These are phyloP conservation scores for Cherax quadricarinatus DNA, from an alignment of 1,140 invertebrate species.

Conservation along the genomic window DNA sequence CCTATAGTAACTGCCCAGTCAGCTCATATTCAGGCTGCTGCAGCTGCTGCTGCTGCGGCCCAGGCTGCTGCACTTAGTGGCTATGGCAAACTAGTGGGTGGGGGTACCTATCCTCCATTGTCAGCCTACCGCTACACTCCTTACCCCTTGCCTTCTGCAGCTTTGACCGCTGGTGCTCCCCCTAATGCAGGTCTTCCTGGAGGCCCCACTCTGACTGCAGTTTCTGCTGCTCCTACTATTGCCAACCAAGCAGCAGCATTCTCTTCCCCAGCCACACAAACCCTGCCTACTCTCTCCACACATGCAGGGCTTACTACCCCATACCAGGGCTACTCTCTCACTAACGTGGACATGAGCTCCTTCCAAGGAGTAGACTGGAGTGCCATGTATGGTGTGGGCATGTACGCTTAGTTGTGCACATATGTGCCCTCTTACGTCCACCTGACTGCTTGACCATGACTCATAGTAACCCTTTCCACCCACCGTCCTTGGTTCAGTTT, in stretches of 20 bases:
- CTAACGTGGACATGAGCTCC: conserved; percentile 92
- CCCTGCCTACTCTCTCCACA: conserved; percentile 64
- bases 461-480: conserved; percentile 24
- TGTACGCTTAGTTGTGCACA: conserved; percentile 84
- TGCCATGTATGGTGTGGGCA: conserved; percentile 92
- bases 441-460: background rate
- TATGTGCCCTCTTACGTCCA: conserved; percentile 26
- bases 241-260: conserved; percentile 79
- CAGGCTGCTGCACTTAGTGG: conserved; percentile 84
- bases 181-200: conserved; percentile 73
- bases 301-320: conserved; percentile 76
- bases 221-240: conserved; percentile 79
- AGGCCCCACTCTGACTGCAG: conserved; percentile 73
- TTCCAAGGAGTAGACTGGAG: conserved; percentile 94
- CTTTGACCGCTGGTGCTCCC: conserved; percentile 78
- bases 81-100: conserved; percentile 82
- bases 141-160: conserved; percentile 80
- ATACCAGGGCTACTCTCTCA: conserved; percentile 88
- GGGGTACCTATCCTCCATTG: conserved; percentile 71
- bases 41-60: conserved; percentile 81
- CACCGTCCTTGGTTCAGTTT: conserved; percentile 37
- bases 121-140: conserved; percentile 81
- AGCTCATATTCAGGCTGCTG: conserved; percentile 78
- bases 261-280: conserved; percentile 54
- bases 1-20: conserved; percentile 56